phyloP scores from a whole-genome alignment of 2,888 invertebrate genomes.

The Orgyia antiqua region DNA sequence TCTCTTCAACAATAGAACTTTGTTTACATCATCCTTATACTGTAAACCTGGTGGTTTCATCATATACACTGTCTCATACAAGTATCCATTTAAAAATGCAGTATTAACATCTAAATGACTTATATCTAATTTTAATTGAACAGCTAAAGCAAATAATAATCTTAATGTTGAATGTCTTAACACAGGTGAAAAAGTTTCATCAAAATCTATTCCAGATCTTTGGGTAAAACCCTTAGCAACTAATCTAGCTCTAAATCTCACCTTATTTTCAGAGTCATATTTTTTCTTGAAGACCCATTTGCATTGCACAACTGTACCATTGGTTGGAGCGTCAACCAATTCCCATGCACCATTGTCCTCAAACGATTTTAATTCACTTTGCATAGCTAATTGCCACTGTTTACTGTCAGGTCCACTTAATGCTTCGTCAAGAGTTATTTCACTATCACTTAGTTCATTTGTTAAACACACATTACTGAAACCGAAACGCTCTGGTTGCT shows the following conservation, averaged over 20 bases:
- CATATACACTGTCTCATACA: not conserved
- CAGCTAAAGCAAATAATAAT: not conserved
- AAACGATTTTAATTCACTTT: not conserved
- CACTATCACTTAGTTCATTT: not conserved
- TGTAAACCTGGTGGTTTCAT: not conserved
- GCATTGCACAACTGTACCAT: no score
- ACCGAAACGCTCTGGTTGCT: not conserved
- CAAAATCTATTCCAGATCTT: not conserved
- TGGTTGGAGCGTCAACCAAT: no score
- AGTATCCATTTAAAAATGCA: constrained; percentile 1
- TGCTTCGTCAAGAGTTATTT: not conserved
- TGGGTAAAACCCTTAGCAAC: not conserved
- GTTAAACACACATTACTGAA: constrained; percentile 2
- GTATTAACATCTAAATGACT: constrained; percentile 1
- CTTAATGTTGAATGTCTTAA: not conserved
- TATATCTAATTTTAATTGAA: not conserved
- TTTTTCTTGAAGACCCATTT: no score
- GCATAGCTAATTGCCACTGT: no score
- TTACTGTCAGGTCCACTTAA: not conserved
- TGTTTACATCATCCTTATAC: not conserved
- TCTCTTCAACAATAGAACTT: not conserved
- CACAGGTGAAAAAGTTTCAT: not conserved
- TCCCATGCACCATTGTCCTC: no score
- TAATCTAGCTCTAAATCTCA: not conserved
- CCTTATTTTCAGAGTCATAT: not conserved